A percentile compares a stretch with the other conserved stretches of the same genome.
Conservation (phyloP, 2,797 vertebrate genomes). For the Phyllotis vaccarum region DNA sequence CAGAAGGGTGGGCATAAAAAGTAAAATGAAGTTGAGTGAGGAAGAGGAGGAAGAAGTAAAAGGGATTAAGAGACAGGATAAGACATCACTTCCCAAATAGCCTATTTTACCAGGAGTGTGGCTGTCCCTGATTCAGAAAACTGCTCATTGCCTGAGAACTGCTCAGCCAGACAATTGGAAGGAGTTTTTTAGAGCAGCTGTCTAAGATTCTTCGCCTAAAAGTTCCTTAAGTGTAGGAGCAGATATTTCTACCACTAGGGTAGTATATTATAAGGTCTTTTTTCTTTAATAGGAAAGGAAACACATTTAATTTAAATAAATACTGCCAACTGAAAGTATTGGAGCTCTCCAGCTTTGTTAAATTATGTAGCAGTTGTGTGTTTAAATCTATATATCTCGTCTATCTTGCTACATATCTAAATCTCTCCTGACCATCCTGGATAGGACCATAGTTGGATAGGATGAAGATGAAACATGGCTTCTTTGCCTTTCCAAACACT, state of each 20-base stretch:
- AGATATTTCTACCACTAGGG: neutral
- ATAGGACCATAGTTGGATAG: neutral
- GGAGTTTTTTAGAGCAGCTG: neutral
- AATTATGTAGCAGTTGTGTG: constrained; percentile 58
- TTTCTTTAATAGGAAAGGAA: constrained; percentile 10
- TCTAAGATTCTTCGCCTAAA: neutral
- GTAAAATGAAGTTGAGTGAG: neutral
- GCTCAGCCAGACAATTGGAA: neutral
- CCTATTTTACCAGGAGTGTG: too few species aligned
- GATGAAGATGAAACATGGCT: neutral
- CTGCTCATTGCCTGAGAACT: fast-evolving
- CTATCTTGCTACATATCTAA: neutral
- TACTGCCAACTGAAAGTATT: constrained; percentile 48
- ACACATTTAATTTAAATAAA: constrained; percentile 70
- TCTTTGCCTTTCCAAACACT: neutral
- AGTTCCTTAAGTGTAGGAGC: constrained; percentile 9
- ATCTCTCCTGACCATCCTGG: neutral
- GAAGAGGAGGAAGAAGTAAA: too few species aligned
- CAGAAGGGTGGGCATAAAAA: neutral
- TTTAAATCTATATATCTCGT: constrained; percentile 32
- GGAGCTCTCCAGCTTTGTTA: constrained; percentile 39
- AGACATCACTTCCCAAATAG: neutral
- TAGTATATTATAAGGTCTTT: constrained; percentile 2
- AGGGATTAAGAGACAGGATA: neutral
- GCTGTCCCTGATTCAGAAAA: neutral